Percentiles rank a stretch among this genome's conserved stretches.
Evolutionary conservation across 2,888 invertebrate species (phyloP).

Genomic region (Sphecodes monilicornis): DNA sequence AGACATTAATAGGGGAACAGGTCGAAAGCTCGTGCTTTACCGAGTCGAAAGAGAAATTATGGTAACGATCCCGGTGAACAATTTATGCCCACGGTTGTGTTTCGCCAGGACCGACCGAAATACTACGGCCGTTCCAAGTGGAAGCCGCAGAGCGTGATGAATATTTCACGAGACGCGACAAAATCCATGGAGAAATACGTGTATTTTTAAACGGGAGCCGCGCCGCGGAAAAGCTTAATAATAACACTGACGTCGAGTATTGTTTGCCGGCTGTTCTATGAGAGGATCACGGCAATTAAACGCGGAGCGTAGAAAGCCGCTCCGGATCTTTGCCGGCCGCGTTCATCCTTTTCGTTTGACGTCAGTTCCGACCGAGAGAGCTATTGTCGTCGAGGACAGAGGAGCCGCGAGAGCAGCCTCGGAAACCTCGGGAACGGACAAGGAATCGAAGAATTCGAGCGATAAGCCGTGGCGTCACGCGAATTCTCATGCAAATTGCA

Average conservation of each 20-base stretch:
- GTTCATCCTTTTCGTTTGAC: conserved; percentile 4
- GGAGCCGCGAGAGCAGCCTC: not conserved
- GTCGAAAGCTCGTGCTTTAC: not conserved
- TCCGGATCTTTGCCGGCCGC: not conserved
- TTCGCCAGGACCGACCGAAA: not conserved
- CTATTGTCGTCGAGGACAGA: conserved; percentile 6
- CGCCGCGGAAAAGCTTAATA: conserved; percentile 7
- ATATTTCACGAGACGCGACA: conserved; percentile 6
- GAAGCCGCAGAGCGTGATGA: conserved; percentile 4
- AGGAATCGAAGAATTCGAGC: not conserved
- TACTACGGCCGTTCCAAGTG: not conserved
- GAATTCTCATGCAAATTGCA: conserved; percentile 7
- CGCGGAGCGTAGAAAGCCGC: not conserved
- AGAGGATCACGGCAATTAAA: conserved; percentile 1
- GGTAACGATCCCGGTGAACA: not conserved
- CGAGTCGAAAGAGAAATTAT: conserved; percentile 1
- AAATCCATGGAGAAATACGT: not conserved
- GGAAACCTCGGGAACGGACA: not conserved
- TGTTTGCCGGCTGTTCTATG: conserved; percentile 1
- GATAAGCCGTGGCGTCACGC: not conserved
- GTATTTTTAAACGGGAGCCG: conserved; percentile 10
- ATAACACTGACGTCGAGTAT: not conserved
- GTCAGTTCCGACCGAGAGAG: not conserved
- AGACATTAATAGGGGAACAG: not conserved
- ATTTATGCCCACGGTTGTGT: not conserved